phyloP scores from a whole-genome alignment of 2,113 vertebrate genomes.

The Tupaia tana region DNA sequence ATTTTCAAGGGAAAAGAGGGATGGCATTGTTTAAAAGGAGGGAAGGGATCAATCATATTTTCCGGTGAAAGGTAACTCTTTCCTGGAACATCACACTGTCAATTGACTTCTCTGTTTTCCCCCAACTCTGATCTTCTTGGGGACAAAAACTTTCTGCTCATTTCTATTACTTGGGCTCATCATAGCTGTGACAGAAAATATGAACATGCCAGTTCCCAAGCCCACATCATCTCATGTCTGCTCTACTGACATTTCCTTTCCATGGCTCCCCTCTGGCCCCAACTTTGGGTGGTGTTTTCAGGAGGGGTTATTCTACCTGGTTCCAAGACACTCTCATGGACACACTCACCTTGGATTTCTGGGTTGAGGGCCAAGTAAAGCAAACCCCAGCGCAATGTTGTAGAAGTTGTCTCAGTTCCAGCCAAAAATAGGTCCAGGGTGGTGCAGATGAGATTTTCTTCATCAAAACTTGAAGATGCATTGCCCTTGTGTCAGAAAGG shows the following conservation, averaged over 20 bases:
- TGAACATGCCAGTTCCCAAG: neutral
- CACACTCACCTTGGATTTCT: conserved; percentile 87
- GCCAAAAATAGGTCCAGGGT: conserved; percentile 87
- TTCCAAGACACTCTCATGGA: too few species aligned
- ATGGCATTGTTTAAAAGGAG: neutral
- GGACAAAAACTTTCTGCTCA: neutral
- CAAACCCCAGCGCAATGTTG: conserved; percentile 89
- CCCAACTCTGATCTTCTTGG: neutral
- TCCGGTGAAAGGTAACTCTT: neutral
- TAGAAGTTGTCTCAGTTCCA: conserved; percentile 87
- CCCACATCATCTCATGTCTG: rapidly evolving
- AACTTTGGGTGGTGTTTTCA: rapidly evolving
- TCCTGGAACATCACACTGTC: neutral
- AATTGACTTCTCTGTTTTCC: neutral
- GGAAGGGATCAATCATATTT: neutral
- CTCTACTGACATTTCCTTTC: neutral
- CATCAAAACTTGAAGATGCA: conserved; percentile 74
- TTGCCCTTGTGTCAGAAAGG: conserved; percentile 66
- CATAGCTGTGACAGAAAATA: neutral
- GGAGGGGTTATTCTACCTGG: too few species aligned
- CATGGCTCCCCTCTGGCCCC: neutral
- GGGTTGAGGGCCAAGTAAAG: conserved; percentile 89
- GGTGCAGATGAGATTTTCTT: conserved; percentile 83
- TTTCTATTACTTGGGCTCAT: neutral
- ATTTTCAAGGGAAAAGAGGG: too few species aligned